Evolutionary conservation across 1,140 invertebrate species (phyloP), one percentile per base, ranked within the genome.

Genomic region (Lepidostoma basale): DNA sequence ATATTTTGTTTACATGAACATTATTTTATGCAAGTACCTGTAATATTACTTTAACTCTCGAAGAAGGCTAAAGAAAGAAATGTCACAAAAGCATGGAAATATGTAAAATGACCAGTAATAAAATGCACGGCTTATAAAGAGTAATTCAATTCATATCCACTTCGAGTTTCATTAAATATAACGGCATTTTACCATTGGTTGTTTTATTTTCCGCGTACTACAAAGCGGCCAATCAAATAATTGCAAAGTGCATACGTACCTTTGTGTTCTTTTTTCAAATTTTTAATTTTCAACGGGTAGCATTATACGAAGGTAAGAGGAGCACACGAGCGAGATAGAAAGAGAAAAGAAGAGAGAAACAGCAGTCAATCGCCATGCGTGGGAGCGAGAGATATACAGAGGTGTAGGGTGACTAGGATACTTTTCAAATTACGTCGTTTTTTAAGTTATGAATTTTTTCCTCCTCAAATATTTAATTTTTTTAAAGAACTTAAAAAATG

Each of bases 351-450:
- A 64, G 58, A 72, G 66, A 72, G 39, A 71, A 60, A 68, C 54
- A 72, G 70, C 67, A 67, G 69, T 67, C 62, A 67, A 69, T 74
- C 70, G 67, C 70, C 70, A 72, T 72, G 70, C 70, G 70, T 72
- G 70, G 47, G 62, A 72, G 70, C 70, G 70, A 67, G 59, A 69
- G 47, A 62, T 54, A 72, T 68, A 67, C 58, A 68, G 36, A 33
- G 49, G 49, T 59, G 54, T 59, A 28, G 62, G 42, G 54, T 30
- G 42, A 62, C 42, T 54, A 70, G 16, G 23, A 62, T 42, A 42
- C 52, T 58, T 25, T 54, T 54, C 25, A 54, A 54, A 54, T 54
- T 54, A 26, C 49, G 49, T 26, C 18, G 8, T 54, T 54, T 49
- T 54, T 54, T 26, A 54, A 36, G 14, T 36, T 36, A 2, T 1